These are phyloP conservation scores for Formica aserva DNA, from an alignment of 2,888 invertebrate species.

Conservation along the genomic window DNA sequence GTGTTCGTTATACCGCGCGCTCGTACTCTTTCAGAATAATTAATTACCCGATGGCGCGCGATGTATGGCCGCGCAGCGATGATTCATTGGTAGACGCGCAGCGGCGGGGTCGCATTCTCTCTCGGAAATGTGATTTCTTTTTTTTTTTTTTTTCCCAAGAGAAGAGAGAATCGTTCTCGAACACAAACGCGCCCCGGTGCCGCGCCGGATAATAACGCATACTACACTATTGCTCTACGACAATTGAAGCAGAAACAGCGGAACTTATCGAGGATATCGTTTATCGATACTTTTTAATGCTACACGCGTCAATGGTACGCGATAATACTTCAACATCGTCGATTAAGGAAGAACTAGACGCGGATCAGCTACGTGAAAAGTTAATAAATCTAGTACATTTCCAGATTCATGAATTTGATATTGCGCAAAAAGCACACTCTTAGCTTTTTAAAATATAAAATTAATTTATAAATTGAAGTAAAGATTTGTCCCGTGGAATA, in stretches of 20 bases:
- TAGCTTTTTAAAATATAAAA: too few species aligned
- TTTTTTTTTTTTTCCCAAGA: background rate
- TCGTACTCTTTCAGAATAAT: constrained; percentile 54
- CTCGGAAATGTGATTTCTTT: constrained; percentile 30
- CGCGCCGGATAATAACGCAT: constrained; percentile 61
- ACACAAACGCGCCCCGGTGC: constrained; percentile 40
- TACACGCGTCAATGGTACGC: constrained; percentile 40
- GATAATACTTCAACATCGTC: constrained; percentile 61
- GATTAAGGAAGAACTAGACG: constrained; percentile 9
- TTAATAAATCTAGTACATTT: too few species aligned
- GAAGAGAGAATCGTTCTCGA: constrained; percentile 48
- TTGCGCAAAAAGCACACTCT: too few species aligned
- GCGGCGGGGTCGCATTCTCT: constrained; percentile 29
- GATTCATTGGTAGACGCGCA: constrained; percentile 44
- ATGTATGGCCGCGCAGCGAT: constrained; percentile 31
- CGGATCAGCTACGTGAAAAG: background rate
- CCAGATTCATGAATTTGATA: too few species aligned
- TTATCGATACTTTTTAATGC: constrained; percentile 70
- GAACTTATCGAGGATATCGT: constrained; percentile 68
- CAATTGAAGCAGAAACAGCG: constrained; percentile 45
- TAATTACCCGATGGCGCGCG: constrained; percentile 41
- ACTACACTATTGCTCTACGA: constrained; percentile 23
- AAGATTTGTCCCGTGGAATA: too few species aligned
- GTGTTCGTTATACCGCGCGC: constrained; percentile 34
- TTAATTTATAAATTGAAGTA: too few species aligned